Evolutionary conservation across 2,113 vertebrate genomes (phyloP), one percentile per base, ranked within the genome.

Genomic region (Corythoichthys intestinalis): DNA sequence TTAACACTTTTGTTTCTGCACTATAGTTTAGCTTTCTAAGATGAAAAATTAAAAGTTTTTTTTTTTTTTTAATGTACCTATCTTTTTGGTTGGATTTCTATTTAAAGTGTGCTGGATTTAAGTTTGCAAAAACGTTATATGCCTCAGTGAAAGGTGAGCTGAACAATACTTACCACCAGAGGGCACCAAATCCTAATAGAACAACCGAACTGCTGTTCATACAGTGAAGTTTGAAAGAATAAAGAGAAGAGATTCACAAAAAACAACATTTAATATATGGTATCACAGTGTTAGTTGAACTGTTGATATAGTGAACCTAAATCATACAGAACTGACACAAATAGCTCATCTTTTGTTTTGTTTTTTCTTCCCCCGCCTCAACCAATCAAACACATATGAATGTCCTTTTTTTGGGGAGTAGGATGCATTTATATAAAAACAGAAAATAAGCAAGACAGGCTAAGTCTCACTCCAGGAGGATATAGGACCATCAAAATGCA

Each of bases 251-350:
- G 48, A 71, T 72, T 78, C 80, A 82, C 73, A 77, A 80, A 87
- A 86, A 85, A 83, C 76, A 83, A 85, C 73, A 78, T 87, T 83
- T 86, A 88, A 83, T 87, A 86, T 76, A 81, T 83, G 91, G 92
- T 94, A 92, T 96, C 94, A 95, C 94, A 95, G 94, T 95, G 94
- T 94, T 92, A 91, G 94, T 93, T 92, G 91, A 93, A 93, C 93
- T 87, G 87, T 83, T 91, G 83, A 89, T 90, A 93, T 86, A 86
- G 72, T 75, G 72, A 79, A 56, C 90, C 52, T 61, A 71, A 86
- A 83, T 77, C 76, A 84, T 88, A 14, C 90, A 86, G 85, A 91
- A 89, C 85, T 75, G 87, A 82, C 70, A 79, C 90, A 87, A 85
- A 92, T 92, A 76, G 82, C 79, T 39, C 17, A 63, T 15, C 3